Conservation (phyloP, 2,888 invertebrate species). For the Xestoiulus laeticollis region DNA sequence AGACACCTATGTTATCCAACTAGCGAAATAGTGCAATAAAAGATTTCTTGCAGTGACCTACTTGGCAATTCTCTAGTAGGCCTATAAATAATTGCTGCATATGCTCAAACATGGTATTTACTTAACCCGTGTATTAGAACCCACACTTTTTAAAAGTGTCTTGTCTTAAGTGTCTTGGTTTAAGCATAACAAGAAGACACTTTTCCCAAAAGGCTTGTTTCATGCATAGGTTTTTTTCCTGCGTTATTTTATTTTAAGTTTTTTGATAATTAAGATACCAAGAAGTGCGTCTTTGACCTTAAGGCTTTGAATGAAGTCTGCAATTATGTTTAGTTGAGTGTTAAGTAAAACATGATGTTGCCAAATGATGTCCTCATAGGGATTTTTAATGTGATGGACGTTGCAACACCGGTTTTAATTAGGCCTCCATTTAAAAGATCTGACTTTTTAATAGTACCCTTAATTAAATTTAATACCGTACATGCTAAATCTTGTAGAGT, state of each 20-base stretch:
- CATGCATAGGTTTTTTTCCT: not conserved
- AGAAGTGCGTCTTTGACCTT: not conserved
- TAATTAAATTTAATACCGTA: slow-evolving; percentile 4
- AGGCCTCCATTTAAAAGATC: not conserved
- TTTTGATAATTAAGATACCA: not conserved
- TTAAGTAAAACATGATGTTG: not conserved
- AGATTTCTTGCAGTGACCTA: not conserved
- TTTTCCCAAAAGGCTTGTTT: no score
- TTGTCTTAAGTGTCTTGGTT: no score
- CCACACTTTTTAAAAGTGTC: no score
- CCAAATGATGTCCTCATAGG: not conserved
- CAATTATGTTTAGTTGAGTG: not conserved
- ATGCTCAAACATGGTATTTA: no score
- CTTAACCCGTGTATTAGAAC: no score
- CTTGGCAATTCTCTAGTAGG: not conserved
- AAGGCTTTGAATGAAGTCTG: not conserved
- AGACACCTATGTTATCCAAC: not conserved
- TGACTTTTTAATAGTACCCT: not conserved
- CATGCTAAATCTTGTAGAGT: not conserved
- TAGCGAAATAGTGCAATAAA: not conserved
- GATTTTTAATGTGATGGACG: slow-evolving; percentile 16
- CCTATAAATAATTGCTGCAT: not conserved
- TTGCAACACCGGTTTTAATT: not conserved
- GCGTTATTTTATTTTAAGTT: not conserved
- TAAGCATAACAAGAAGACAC: no score